phyloP scores from a whole-genome alignment of 2,888 invertebrate genomes.

The Callimorpha dominula region DNA sequence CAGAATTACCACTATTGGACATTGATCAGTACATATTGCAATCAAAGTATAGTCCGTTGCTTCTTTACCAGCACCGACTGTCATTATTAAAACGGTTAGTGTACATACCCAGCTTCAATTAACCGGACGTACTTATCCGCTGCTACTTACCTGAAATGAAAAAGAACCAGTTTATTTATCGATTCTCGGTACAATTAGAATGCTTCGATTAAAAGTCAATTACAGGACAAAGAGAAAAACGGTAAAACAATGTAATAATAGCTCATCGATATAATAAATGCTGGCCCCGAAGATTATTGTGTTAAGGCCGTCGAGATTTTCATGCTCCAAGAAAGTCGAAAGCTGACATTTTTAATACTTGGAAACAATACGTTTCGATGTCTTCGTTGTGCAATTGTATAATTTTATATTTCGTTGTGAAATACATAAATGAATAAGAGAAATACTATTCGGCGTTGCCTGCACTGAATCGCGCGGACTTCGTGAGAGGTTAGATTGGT shows the following conservation, averaged over 20 bases:
- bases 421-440: conserved; percentile 58
- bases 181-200: conserved; percentile 61
- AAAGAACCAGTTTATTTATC: conserved; percentile 62
- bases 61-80: conserved; percentile 39
- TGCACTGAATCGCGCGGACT: conserved; percentile 65
- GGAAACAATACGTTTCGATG: conserved; percentile 43
- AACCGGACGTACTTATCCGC: conserved; percentile 47
- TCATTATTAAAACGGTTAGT: conserved; percentile 54
- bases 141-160: conserved; percentile 69
- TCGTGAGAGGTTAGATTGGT: conserved; percentile 75
- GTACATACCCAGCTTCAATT: conserved; percentile 55
- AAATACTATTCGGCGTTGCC: conserved; percentile 60
- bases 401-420: conserved; percentile 65
- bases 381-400: conserved; percentile 55
- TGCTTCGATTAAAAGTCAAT: conserved; percentile 53
- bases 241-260: conserved; percentile 49
- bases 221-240: conserved; percentile 42
- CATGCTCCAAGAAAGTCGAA: conserved; percentile 35
- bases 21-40: conserved; percentile 46
- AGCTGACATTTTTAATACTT: conserved; percentile 44
- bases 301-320: conserved; percentile 45
- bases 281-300: conserved; percentile 27
- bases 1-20: conserved; percentile 41
- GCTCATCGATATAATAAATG: conserved; percentile 42
- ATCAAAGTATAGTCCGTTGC: conserved; percentile 51